phyloP scores from a whole-genome alignment of 1,140 invertebrate genomes.

The Oryctes rhinoceros region DNA sequence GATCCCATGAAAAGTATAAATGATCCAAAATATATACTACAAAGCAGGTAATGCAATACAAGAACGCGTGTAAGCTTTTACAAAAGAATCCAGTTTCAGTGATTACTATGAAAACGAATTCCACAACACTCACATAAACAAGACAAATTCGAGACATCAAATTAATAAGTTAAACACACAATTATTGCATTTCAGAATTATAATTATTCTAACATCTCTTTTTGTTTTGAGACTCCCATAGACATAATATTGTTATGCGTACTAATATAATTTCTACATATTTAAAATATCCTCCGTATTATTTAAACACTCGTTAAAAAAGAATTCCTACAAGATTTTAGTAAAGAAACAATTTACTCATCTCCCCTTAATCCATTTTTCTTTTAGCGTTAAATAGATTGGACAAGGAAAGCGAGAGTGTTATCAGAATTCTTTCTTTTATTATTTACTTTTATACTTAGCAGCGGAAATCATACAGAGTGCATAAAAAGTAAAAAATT shows the following conservation, averaged over 20 bases:
- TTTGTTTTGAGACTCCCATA: neutral
- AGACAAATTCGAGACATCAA: neutral
- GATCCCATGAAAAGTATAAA: too few relatives aligned
- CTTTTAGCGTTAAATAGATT: neutral
- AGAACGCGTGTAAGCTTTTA: too few relatives aligned
- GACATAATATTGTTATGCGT: neutral
- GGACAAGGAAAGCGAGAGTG: neutral
- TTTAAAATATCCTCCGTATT: conserved; percentile 1
- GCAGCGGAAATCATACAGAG: neutral
- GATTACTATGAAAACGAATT: too few relatives aligned
- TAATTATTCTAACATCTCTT: neutral
- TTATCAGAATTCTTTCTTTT: neutral
- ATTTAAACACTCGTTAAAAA: neutral
- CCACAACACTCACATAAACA: neutral
- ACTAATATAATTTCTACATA: neutral
- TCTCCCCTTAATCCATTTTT: neutral
- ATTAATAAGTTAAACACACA: neutral
- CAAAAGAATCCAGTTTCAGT: too few relatives aligned
- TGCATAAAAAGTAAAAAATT: conserved; percentile 25
- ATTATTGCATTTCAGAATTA: neutral
- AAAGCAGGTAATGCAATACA: too few relatives aligned
- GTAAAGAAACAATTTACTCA: neutral
- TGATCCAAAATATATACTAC: too few relatives aligned
- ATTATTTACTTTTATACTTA: neutral
- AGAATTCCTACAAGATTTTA: neutral